Percentiles rank a stretch among this genome's conserved stretches.
These are phyloP conservation scores for Reinhardtius hippoglossoides DNA, from an alignment of 2,113 vertebrate species.

Conservation along the genomic window DNA sequence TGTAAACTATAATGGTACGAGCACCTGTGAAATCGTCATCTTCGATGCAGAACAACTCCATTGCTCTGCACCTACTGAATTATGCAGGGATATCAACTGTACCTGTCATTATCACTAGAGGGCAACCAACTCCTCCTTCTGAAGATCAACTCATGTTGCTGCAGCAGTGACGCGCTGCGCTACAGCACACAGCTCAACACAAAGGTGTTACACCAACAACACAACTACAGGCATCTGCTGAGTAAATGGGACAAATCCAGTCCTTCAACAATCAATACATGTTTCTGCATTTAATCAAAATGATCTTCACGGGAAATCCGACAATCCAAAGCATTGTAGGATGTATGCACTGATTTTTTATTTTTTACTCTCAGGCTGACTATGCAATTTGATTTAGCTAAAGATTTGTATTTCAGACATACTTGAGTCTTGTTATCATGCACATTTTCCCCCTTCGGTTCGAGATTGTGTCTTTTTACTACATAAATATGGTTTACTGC, in stretches of 20 bases:
- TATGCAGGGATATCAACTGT: slow-evolving; percentile 10
- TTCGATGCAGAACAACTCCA: background rate
- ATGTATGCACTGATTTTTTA: slow-evolving; percentile 19
- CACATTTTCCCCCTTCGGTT: background rate
- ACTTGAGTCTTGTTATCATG: slow-evolving; percentile 18
- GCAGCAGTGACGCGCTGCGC: slow-evolving; percentile 62
- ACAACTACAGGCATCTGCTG: slow-evolving; percentile 19
- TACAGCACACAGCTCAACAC: slow-evolving; percentile 36
- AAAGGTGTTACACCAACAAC: slow-evolving; percentile 29
- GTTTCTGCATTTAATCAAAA: slow-evolving; percentile 15
- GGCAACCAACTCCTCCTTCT: slow-evolving; percentile 46
- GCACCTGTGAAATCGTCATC: slow-evolving; percentile 1
- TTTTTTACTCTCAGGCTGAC: background rate
- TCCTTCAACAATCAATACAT: background rate
- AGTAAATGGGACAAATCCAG: background rate
- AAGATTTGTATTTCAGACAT: slow-evolving; percentile 9
- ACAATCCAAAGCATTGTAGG: background rate
- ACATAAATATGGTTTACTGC: slow-evolving; percentile 10
- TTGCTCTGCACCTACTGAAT: slow-evolving; percentile 24
- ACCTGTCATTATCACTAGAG: slow-evolving; percentile 59
- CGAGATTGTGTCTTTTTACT: slow-evolving; percentile 10
- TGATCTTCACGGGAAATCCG: slow-evolving; percentile 3
- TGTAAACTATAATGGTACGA: background rate
- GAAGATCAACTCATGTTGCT: background rate
- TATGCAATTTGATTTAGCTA: background rate